Evolutionary conservation across 2,888 invertebrate genomes (phyloP), one percentile per base, ranked within the genome.

Genomic region (Campoletis raptor): DNA sequence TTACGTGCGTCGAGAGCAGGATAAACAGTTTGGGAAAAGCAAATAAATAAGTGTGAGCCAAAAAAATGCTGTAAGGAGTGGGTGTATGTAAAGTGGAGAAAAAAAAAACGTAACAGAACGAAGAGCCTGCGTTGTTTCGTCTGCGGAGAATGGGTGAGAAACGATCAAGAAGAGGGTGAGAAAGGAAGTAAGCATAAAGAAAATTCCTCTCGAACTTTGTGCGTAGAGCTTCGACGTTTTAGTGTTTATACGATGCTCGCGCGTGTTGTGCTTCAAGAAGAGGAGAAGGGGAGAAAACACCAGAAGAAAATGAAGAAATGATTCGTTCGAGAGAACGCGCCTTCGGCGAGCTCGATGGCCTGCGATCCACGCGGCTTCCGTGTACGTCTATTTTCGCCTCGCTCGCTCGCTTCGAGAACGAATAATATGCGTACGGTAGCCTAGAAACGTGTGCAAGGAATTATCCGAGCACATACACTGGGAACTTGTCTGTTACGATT

Each of bases 351-450:
- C 83, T 37, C 83, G 83, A 77, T 83, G 77, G 72, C 42, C 54
- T 74, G 64, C 85, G 82, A 42, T 82, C 80, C 64, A 81, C 73
- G 82, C 85, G 87, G 85, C 89, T 90, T 90, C 90, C 90, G 89
- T 88, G 87, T 90, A 86, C 73, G 30, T 88, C 89, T 90, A 89
- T 89, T 90, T 90, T 89, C 73, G 87, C 83, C 76, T 70, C 61
- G 45, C 79, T 66, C 61, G 48, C 37, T 78, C 78, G 79, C 77
- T 40, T 66, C 52, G 67, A 69, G 57, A 77, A 77, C 36, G 30
- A 64, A 77, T 54, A 48, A 54, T 67, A 54, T 54, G 82, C 69
- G 66, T 81, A 81, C 85, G 52, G 9, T 21, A 72, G 52, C 18
- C 80, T 61, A 81, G 80, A 81, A 81, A 81, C 80, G 80, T 72